These are phyloP conservation scores for Xestia ashworthii DNA, from an alignment of 2,888 invertebrate genomes.

Conservation along the genomic window DNA sequence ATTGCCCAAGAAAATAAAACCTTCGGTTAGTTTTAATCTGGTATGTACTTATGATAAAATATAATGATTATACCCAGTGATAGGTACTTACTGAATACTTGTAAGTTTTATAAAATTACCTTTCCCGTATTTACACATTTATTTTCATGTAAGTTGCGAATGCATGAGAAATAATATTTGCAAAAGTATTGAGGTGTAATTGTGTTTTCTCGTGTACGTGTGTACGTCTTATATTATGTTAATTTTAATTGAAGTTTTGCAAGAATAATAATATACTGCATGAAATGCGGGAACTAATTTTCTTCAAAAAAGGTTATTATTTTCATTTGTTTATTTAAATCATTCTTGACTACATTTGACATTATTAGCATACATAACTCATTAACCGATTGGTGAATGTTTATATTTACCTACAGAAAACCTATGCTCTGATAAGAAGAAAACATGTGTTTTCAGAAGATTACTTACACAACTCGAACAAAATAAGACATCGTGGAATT, in stretches of 20 bases:
- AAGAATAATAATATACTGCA: not conserved
- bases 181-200: conserved; percentile 21
- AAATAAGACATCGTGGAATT: not conserved
- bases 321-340: conserved; percentile 29
- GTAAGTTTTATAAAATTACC: not conserved
- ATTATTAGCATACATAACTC: not conserved
- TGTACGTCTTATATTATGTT: conserved; percentile 29
- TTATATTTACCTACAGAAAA: not conserved
- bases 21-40: not conserved
- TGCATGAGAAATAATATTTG: not conserved
- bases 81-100: not conserved
- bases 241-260: conserved; percentile 35
- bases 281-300: conserved; percentile 1
- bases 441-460: not conserved
- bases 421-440: not conserved
- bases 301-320: too few relatives aligned
- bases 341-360: not conserved
- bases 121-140: conserved; percentile 3
- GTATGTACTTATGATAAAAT: not conserved
- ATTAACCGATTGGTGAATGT: not conserved
- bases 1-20: not conserved
- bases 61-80: not conserved
- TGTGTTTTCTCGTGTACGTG: conserved; percentile 23
- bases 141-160: not conserved
- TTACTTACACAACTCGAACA: conserved; percentile 42